Percentiles rank a stretch among this genome's conserved stretches.
Conservation (phyloP, 2,797 vertebrate genomes). For the Myripristis jacobus region DNA sequence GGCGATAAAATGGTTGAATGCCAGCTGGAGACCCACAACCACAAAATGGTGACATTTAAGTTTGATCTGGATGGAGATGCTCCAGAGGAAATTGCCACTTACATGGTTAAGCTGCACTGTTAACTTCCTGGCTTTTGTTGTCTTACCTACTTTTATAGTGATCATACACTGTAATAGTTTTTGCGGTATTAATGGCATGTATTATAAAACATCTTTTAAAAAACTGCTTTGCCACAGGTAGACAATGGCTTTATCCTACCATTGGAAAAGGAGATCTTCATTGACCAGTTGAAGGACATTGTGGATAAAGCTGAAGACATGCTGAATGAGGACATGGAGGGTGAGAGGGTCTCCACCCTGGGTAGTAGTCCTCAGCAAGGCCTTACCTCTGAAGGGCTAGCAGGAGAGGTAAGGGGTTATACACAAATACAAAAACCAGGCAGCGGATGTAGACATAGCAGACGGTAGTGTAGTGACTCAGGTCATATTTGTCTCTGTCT, state of each 20-base stretch:
- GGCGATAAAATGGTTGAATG: constrained; percentile 99
- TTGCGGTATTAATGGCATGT: neutral
- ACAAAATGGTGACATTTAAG: constrained; percentile 99
- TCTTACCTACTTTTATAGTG: neutral
- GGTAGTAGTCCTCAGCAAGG: constrained; percentile 87
- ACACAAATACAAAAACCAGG: neutral
- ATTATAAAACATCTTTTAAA: constrained; percentile 13
- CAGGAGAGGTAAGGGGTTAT: constrained; percentile 75
- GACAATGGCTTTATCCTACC: constrained; percentile 96
- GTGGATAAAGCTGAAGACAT: constrained; percentile 99
- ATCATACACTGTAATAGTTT: neutral
- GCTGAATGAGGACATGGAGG: constrained; percentile 93
- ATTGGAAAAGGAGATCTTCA: constrained; percentile 95
- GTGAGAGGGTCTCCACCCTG: constrained; percentile 86
- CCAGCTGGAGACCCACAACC: constrained; percentile 98
- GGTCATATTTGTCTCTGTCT: constrained; percentile 35
- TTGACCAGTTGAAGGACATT: constrained; percentile 98
- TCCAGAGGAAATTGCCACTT: constrained; percentile 96
- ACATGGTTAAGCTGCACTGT: constrained; percentile 87
- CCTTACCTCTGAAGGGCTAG: constrained; percentile 65
- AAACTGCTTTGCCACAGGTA: constrained; percentile 81
- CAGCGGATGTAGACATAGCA: too few species aligned
- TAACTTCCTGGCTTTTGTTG: neutral
- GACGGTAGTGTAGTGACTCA: neutral
- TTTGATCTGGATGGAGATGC: constrained; percentile 98